phyloP scores from a whole-genome alignment of 2,797 vertebrate species.

The Cuculus canorus region DNA sequence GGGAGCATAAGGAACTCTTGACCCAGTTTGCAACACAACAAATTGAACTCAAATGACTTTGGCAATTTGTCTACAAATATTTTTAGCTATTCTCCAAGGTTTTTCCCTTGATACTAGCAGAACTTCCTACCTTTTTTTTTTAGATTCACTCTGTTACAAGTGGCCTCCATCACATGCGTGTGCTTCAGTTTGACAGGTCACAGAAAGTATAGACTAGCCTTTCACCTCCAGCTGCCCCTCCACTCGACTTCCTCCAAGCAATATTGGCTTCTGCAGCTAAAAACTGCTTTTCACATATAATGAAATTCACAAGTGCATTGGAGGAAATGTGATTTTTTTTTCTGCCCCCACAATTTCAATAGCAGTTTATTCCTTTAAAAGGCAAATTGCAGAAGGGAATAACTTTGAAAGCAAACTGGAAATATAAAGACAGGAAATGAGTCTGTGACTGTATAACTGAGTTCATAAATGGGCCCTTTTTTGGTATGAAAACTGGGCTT shows the following conservation, averaged over 20 bases:
- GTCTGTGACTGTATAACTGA: slow-evolving; percentile 68
- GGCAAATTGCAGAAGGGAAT: slow-evolving; percentile 70
- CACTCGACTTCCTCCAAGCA: slow-evolving; percentile 58
- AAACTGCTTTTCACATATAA: slow-evolving; percentile 71
- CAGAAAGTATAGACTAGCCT: slow-evolving; percentile 62
- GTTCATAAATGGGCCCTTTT: slow-evolving; percentile 70
- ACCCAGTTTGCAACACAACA: slow-evolving; percentile 5
- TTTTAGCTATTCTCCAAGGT: slow-evolving; percentile 31
- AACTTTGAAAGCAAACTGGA: slow-evolving; percentile 72
- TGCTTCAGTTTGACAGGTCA: slow-evolving; percentile 63
- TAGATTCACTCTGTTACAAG: not conserved
- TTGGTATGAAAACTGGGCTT: slow-evolving; percentile 71
- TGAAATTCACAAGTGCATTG: slow-evolving; percentile 72
- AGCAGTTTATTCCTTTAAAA: slow-evolving; percentile 71
- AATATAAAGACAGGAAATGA: slow-evolving; percentile 77
- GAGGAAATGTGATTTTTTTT: slow-evolving; percentile 58
- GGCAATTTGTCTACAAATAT: slow-evolving; percentile 24
- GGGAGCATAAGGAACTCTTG: not conserved
- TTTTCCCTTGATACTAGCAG: slow-evolving; percentile 31
- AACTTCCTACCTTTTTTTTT: slow-evolving; percentile 38
- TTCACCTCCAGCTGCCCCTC: slow-evolving; percentile 68
- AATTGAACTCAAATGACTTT: slow-evolving; percentile 1
- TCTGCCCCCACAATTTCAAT: slow-evolving; percentile 67
- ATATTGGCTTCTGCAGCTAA: slow-evolving; percentile 62
- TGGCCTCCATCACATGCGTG: not conserved